phyloP scores from a whole-genome alignment of 2,113 vertebrate genomes.

The Taxidea taxus region DNA sequence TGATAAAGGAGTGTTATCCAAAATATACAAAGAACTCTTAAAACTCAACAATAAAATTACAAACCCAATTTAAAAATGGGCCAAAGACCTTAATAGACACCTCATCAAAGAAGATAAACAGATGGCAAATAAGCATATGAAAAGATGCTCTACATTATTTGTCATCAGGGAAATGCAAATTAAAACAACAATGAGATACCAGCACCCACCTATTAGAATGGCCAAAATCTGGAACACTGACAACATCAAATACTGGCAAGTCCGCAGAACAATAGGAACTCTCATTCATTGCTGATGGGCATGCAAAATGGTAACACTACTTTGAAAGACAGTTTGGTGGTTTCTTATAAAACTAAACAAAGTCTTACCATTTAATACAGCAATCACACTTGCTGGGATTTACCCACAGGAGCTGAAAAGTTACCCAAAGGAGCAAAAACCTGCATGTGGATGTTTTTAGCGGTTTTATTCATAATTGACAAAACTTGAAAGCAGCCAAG shows the following conservation, averaged over 20 bases:
- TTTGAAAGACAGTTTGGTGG: not conserved
- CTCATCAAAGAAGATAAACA: not conserved
- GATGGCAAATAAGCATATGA: not conserved
- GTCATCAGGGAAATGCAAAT: not conserved
- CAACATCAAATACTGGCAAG: not conserved
- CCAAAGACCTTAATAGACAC: not conserved
- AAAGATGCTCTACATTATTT: not conserved
- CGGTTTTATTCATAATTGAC: not conserved
- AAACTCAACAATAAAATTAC: not conserved
- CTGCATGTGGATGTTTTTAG: not conserved
- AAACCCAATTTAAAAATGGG: not conserved
- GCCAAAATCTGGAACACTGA: not conserved
- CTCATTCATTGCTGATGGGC: not conserved
- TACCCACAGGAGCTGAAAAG: not conserved
- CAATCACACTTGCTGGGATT: not conserved
- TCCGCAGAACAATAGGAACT: not conserved
- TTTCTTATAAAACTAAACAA: not conserved
- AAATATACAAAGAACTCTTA: not conserved
- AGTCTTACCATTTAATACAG: not conserved
- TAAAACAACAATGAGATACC: not conserved
- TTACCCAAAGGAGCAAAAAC: not conserved
- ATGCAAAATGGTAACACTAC: not conserved
- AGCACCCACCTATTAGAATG: not conserved
- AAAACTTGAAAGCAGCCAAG: not conserved
- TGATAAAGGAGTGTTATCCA: not conserved